These are phyloP conservation scores for Chlorops oryzae DNA, from an alignment of 1,140 invertebrate genomes.

Conservation along the genomic window DNA sequence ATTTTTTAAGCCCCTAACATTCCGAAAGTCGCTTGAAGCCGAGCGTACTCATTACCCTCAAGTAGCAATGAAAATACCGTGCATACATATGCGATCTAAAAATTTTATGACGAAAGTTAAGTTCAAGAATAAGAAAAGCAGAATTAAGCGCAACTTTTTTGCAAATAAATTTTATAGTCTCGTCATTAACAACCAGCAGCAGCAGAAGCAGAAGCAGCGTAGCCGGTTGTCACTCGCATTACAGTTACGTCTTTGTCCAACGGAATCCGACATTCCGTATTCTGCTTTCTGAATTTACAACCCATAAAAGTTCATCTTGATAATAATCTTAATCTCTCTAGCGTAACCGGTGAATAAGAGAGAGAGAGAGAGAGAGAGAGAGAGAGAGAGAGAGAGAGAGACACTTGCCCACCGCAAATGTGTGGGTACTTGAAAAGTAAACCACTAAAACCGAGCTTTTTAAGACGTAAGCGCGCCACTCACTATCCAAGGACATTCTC, in stretches of 20 bases:
- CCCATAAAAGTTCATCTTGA: constrained; percentile 12
- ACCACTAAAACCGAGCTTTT: background rate
- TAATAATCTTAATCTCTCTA: constrained; percentile 12
- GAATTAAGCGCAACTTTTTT: constrained; percentile 9
- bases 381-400: too few relatives aligned
- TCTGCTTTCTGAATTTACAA: background rate
- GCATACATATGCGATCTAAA: too few relatives aligned
- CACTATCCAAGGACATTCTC: background rate
- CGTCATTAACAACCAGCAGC: background rate
- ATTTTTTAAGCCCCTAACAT: too few relatives aligned
- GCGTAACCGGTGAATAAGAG: background rate
- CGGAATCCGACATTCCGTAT: too few relatives aligned
- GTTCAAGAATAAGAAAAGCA: too few relatives aligned
- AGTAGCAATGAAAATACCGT: too few relatives aligned
- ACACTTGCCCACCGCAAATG: background rate
- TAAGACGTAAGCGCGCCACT: background rate
- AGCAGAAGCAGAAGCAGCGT: constrained; percentile 1
- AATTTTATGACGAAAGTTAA: too few relatives aligned
- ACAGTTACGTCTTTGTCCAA: too few relatives aligned
- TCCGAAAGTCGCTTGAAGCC: too few relatives aligned
- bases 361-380: too few relatives aligned
- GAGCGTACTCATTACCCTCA: too few relatives aligned
- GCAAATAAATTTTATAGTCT: constrained; percentile 5
- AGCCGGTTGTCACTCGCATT: too few relatives aligned
- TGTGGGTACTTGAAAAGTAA: background rate